Conservation (phyloP, 1,140 invertebrate genomes). For the Trialeurodes vaporariorum region DNA sequence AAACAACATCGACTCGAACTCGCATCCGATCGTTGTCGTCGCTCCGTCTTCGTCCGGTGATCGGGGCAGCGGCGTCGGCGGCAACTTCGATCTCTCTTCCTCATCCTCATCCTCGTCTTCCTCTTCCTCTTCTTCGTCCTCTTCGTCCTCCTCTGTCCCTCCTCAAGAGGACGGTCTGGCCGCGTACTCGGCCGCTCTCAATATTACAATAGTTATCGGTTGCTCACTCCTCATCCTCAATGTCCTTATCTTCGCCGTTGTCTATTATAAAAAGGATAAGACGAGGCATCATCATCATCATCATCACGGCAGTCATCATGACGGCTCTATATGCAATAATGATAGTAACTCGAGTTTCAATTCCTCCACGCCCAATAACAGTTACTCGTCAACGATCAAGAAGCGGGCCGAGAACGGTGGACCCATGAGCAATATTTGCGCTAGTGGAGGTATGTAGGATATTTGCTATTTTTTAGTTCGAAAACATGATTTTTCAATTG, state of each 20-base stretch:
- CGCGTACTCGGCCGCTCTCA: constrained; percentile 74
- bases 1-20: neutral
- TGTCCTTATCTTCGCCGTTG: constrained; percentile 84
- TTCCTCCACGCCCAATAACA: neutral
- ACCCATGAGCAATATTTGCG: constrained; percentile 23
- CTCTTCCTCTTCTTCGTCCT: too few relatives aligned
- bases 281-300: constrained; percentile 9
- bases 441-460: constrained; percentile 18
- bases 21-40: constrained; percentile 23
- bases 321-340: neutral
- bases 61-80: constrained; percentile 9
- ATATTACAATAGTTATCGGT: constrained; percentile 88
- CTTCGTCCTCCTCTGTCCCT: constrained; percentile 32
- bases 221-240: constrained; percentile 66
- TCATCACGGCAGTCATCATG: neutral
- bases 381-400: constrained; percentile 12
- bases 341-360: constrained; percentile 7
- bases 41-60: constrained; percentile 24
- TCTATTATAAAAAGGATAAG: constrained; percentile 83
- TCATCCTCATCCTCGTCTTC: too few relatives aligned
- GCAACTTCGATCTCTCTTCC: constrained; percentile 28
- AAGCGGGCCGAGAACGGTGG: constrained; percentile 24
- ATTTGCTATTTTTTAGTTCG: too few relatives aligned
- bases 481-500: too few relatives aligned
- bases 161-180: constrained; percentile 73